These are phyloP conservation scores for Zaprionus tsacasi DNA, from an alignment of 1,140 invertebrate genomes.

Conservation along the genomic window DNA sequence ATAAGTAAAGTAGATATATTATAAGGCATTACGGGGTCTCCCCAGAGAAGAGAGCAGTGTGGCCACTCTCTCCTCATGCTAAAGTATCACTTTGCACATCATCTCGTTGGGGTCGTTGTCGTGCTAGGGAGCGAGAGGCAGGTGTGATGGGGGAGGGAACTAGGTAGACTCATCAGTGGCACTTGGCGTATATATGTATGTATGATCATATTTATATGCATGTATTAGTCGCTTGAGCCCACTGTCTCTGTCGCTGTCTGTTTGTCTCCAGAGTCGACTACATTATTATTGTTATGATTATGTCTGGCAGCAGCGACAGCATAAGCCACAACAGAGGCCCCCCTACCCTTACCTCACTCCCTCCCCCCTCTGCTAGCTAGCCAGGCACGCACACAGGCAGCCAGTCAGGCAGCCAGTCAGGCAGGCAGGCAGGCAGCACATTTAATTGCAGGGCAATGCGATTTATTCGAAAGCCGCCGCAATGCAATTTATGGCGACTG, in stretches of 20 bases:
- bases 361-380: neutral
- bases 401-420: neutral
- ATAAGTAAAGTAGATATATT: constrained; percentile 82
- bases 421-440: neutral
- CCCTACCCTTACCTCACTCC: neutral
- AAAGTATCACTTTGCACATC: constrained; percentile 69
- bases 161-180: constrained; percentile 50
- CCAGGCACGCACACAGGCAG: constrained; percentile 1
- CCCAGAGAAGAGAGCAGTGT: constrained; percentile 7
- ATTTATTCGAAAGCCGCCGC: constrained; percentile 75
- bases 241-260: constrained; percentile 36
- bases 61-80: constrained; percentile 19
- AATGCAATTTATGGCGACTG: constrained; percentile 76
- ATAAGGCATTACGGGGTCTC: constrained; percentile 72
- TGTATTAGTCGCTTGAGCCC: neutral
- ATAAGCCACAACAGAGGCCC: constrained; percentile 48
- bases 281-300: constrained; percentile 82
- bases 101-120: constrained; percentile 20
- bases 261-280: constrained; percentile 65
- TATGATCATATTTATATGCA: constrained; percentile 6
- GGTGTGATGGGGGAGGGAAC: neutral
- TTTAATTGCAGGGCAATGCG: constrained; percentile 64
- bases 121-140: neutral
- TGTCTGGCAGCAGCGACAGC: constrained; percentile 74
- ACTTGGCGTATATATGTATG: constrained; percentile 27